phyloP scores from a whole-genome alignment of 1,140 invertebrate species.

The Atta colombica region DNA sequence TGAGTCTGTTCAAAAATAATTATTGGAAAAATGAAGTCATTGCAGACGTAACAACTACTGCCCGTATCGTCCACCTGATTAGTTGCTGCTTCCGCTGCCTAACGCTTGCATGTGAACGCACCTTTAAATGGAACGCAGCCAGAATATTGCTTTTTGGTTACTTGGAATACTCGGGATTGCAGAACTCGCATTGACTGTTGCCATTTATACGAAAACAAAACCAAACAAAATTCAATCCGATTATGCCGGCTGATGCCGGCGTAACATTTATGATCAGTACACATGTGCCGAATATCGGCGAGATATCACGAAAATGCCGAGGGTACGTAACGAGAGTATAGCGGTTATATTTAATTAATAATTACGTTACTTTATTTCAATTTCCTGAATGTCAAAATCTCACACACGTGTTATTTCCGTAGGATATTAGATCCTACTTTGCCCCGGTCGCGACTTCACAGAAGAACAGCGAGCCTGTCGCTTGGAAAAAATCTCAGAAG shows the following conservation, averaged over 20 bases:
- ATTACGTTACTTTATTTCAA: neutral
- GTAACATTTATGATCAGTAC: neutral
- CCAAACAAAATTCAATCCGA: neutral
- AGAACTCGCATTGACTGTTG: too few species aligned
- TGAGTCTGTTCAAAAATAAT: too few species aligned
- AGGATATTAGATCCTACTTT: constrained; percentile 80
- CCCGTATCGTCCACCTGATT: too few species aligned
- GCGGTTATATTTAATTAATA: neutral
- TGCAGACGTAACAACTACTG: too few species aligned
- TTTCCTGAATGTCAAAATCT: neutral
- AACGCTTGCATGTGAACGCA: too few species aligned
- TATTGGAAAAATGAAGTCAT: too few species aligned
- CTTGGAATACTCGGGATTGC: too few species aligned
- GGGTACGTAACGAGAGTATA: constrained; percentile 29
- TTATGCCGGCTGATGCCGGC: neutral
- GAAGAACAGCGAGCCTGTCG: neutral
- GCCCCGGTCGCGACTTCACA: neutral
- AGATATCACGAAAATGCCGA: constrained; percentile 55
- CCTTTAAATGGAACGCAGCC: too few species aligned
- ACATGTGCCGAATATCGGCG: neutral
- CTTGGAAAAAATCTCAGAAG: constrained; percentile 64
- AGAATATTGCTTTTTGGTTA: too few species aligned
- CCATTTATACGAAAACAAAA: too few species aligned
- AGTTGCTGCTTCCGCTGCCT: too few species aligned
- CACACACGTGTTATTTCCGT: neutral